Conservation (phyloP, 2,797 vertebrate genomes). For the Myotis vivesi region DNA sequence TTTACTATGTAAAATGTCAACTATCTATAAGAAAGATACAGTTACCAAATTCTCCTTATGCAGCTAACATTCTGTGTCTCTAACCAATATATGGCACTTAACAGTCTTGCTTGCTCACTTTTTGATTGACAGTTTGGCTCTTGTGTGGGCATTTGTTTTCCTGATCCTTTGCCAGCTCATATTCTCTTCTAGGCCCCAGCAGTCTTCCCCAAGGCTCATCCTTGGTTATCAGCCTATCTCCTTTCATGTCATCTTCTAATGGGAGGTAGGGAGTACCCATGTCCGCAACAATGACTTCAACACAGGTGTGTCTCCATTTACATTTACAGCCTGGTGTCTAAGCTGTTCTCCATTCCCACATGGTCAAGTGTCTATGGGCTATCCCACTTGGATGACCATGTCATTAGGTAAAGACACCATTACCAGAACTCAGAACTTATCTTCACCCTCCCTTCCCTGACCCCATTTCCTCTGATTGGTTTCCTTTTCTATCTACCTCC, state of each 20-base stretch:
- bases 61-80: neutral
- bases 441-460: neutral
- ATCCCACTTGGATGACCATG: neutral
- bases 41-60: neutral
- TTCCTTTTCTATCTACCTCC: neutral
- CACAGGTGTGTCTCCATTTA: neutral
- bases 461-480: neutral
- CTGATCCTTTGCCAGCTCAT: neutral
- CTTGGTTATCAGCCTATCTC: neutral
- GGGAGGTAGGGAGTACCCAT: accelerated
- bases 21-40: neutral
- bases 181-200: neutral
- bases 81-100: neutral
- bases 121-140: neutral
- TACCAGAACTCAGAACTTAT: neutral
- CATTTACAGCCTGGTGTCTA: neutral
- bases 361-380: neutral
- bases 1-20: neutral
- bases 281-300: neutral
- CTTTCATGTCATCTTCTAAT: neutral
- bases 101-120: neutral
- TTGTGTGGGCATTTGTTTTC: neutral
- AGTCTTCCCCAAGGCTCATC: neutral
- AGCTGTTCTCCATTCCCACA: neutral
- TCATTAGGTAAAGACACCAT: neutral